Conservation (phyloP, 2,113 vertebrate genomes). For the Paramisgurnus dabryanus region DNA sequence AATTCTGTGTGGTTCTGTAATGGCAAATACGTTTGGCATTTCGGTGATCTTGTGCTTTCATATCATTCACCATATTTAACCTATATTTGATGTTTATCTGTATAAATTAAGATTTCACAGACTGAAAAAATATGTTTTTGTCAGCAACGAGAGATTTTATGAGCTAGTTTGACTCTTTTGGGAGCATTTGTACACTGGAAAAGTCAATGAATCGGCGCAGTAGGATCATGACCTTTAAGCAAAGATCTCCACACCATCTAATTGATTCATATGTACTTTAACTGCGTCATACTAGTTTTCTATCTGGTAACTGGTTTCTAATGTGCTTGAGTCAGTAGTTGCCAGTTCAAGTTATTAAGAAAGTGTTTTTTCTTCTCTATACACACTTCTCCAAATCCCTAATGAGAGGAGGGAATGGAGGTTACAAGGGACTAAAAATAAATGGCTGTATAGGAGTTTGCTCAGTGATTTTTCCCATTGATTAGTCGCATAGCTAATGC, state of each 20-base stretch:
- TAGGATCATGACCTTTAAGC: conserved; percentile 28
- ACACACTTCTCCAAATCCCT: conserved; percentile 45
- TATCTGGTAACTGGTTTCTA: conserved; percentile 26
- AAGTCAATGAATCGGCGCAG: conserved; percentile 18
- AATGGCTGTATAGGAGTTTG: conserved; percentile 86
- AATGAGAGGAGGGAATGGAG: conserved; percentile 57
- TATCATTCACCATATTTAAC: conserved; percentile 20
- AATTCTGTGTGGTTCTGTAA: background rate
- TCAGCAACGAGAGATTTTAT: conserved; percentile 11
- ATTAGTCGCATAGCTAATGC: conserved; percentile 94
- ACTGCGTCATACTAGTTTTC: conserved; percentile 18
- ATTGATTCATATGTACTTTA: conserved; percentile 32
- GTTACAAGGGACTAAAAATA: conserved; percentile 78
- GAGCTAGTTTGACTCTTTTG: background rate
- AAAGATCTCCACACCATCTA: background rate
- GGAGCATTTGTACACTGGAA: background rate
- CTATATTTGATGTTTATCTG: background rate
- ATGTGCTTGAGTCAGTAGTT: conserved; percentile 16
- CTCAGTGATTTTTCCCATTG: conserved; percentile 97
- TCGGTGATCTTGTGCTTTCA: background rate
- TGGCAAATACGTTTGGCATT: background rate
- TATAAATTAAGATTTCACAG: conserved; percentile 29
- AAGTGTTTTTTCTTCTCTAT: conserved; percentile 15
- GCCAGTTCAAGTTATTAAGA: conserved; percentile 35
- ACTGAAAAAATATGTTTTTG: no score